Base-by-base conservation (phyloP, 2,113 vertebrate species). In the Etheostoma cragini region DNA sequence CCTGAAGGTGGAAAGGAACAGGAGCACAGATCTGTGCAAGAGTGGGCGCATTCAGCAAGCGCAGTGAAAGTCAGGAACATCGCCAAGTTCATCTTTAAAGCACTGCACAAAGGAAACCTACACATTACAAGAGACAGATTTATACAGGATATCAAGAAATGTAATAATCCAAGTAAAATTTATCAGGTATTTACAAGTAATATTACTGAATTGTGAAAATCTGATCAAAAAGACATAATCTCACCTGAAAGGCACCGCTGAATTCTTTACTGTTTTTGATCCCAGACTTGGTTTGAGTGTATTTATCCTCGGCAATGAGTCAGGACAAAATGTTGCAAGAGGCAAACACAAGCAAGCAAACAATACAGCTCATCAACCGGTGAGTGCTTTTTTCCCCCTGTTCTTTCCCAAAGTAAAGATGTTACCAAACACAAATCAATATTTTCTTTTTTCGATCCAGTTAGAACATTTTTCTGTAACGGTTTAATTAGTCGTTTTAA, bases 1-100 rank as follows among this genome's bases (percentile, higher is more conserved):
- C 85, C 72, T 0, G 73, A 84, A 21, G 15, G 4, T 22, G 50
- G 12, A 30, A 74, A 81, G 56, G 68, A 84, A 47, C 95, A 94
- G 30, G 79, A 78, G 82, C 96, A 96, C 12, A 83, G 71, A 6
- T 79, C 56, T 6, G 93, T 92, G 47, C 90, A 94, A 5, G 91
- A 89, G 61, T 80, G 62, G 72, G 71, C 47, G 10, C 86, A 80
- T 45, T 80, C 85, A 66, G 85, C 57, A 54, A 94, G 47, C 11
- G 82, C 61, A 17, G 42, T 33, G 15, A 94, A 33, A 6, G 47
- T 72, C 47, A 93, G 78, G 56, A 91, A 45, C 21, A 87, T 38
- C 72, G 61, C 81, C 61, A 86, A 68, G 30, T 76, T 80, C 93
- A 94, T 94, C 76, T 83, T 86, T 24, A 42, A 57, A 73, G 35